Base-by-base conservation (phyloP, 2,888 invertebrate species). In the Dusona sp. region DNA sequence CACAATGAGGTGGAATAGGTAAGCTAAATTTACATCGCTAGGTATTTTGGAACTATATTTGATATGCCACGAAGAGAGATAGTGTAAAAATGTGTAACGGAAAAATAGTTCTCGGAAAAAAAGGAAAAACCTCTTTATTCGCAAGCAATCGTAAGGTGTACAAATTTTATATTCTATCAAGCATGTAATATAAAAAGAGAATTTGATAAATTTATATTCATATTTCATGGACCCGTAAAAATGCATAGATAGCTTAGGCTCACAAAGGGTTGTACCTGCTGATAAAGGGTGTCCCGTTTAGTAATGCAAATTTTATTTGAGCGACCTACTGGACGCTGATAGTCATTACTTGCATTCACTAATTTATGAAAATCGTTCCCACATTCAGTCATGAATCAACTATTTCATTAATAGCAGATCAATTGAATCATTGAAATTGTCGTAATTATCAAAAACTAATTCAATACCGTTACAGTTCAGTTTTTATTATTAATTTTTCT, bases 1-100 rank as follows among this genome's bases (percentile, higher is more conserved):
- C 72, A 51, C 78, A 75, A 65, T 42, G 54, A 79, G 85, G 81
- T 65, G 54, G 45, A 83, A 80, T 54, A 54, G 61, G 72, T 51
- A 61, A 61, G 42, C 79, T 74, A 75, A 77, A 75, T 77, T 64
- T 38, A 65, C 80, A 64, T 84, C 33, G 29, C 33, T 16, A 11
- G 51, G 8, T 38, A 42, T 65, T 84, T 84, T 25, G 13, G 25
- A 74, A 22, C 16, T n/a, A 38, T 33, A 29, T 61, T 19, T 36
- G 33, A n/a, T 3, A 36, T 42, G 22, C 16, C 2, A 19, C 25
- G 22, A 61, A 64, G 64, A 70, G 25, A 36, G n/a, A 64, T n/a
- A n/a, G 64, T 19, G 19, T 19, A 61, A 48, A 61, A 38, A 74
- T 42, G 38, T 48, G 38, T 29, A 3, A 70, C 19, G 16, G 22